Base-by-base conservation (phyloP, 2,113 vertebrate species). In the Calyptommatus sinebrachiatus region DNA sequence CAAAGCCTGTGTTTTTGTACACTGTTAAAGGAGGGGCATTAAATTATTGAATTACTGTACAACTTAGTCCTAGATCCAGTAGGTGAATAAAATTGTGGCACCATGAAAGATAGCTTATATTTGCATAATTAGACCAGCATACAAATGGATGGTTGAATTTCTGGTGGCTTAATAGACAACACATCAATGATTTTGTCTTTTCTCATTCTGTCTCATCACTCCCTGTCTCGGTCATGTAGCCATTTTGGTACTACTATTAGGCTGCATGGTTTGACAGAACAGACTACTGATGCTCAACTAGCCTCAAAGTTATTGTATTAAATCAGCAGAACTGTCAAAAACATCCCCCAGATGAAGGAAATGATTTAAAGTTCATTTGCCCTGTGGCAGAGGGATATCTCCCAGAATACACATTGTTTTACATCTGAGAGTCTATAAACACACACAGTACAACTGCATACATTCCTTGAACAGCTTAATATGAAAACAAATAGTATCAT, bases 401-500 rank as follows among this genome's bases (percentile, higher is more conserved):
- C 71, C 29, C 71, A 41, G 57, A 26, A 67, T 62, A 45, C 46
- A 72, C 41, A 53, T 11, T 84, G 62, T 11, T 68, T 66, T 84
- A 71, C 76, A 26, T 68, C 84, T 78, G 12, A 48, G 16, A 22
- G 28, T 76, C 75, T 78, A 71, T 61, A 57, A 78, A 48, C 0
- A 1, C 22, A 66, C 72, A 35, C 53, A 48, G 73, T 71, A 72
- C 45, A 1, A 57, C 21, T 61, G 2, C 0, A 0, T 77, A 35
- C 29, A 26, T 73, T 21, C 53, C 26, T 8, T 45, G 26, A 78
- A n/a, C 35, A 63, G 7, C 87, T 85, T 84, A 73, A 81, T 83
- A 89, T 7, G 28, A n/a, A 81, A 89, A 21, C 22, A 86, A 35
- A 68, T 79, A 78, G 71, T 26, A 85, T 31, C 62, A 12, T n/a